Conservation (phyloP, 2,113 vertebrate genomes). For the Grammomys dolichurus region DNA sequence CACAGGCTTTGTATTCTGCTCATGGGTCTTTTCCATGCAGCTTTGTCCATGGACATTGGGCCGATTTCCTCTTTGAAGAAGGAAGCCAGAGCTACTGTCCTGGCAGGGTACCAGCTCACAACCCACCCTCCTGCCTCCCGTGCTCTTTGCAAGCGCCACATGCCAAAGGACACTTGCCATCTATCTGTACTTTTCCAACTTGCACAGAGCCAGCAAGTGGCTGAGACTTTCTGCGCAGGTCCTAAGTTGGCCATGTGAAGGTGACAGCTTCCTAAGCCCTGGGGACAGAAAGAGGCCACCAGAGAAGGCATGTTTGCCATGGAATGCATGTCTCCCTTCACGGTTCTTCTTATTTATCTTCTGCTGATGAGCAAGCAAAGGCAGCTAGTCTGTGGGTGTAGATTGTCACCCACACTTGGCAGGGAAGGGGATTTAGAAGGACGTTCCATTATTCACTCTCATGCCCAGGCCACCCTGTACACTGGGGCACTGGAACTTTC, state of each 20-base stretch:
- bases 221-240: neutral
- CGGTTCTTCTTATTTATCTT: neutral
- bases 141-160: neutral
- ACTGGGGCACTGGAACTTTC: neutral
- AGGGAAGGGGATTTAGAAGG: neutral
- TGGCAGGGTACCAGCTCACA: neutral
- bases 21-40: fast-evolving
- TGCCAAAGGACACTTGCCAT: neutral
- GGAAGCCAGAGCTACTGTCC: neutral
- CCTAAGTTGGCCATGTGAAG: neutral
- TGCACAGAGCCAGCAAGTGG: neutral
- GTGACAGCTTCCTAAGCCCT: fast-evolving
- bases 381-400: neutral
- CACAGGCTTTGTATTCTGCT: too few relatives aligned
- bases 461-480: neutral
- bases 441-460: neutral
- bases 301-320: neutral
- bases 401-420: neutral
- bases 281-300: neutral
- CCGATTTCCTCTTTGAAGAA: neutral
- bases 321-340: neutral
- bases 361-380: neutral
- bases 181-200: fast-evolving
- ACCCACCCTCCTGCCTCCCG: neutral
- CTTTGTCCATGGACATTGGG: fast-evolving